Base-by-base conservation (phyloP, 2,113 vertebrate species). In the Hemiscyllium ocellatum region DNA sequence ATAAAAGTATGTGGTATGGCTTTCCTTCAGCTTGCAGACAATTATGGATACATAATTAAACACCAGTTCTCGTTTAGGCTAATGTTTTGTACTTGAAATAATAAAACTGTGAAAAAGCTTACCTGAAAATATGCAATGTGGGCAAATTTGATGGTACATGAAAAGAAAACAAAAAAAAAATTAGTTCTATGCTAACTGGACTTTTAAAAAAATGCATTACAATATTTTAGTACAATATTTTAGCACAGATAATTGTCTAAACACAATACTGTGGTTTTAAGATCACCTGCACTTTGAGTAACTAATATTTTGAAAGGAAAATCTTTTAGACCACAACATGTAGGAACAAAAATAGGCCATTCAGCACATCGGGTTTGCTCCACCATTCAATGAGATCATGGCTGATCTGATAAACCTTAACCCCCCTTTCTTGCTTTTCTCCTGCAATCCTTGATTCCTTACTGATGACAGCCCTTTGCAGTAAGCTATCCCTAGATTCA, bases 151-250 rank as follows among this genome's bases (percentile, higher is more conserved):
- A 93, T 66, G 33, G n/a, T 65, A 93, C 89, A 93, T 93, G 89
- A 93, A 76, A 90, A 93, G 89, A 93, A 42, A 90, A 93, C 17
- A 33, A 93, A 19, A 93, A n/a, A 90, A 66, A 65, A 66, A 66
- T 37, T 65, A 91, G 33, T 22, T 65, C 56, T 26, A 90, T 19
- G 65, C 20, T 91, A 66, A 0, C 61, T 65, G 56, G 17, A 66
- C 33, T n/a, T 20, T 37, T 20, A 33, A 56, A 56, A 56, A 56
- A 56, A 15, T 33, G 1, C n/a, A 66, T 33, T 66, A 66, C 89
- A 90, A 83, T 42, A 83, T 83, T 90, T 65, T 65, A 61, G 61
- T 17, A 90, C 87, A 66, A n/a, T n/a, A n/a, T 83, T 90, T 65
- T 65, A 61, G 61, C 33, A 90, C 87, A 66, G n/a, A n/a, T 15